phyloP scores from a whole-genome alignment of 1,140 invertebrate species.

The Bombus picipes region DNA sequence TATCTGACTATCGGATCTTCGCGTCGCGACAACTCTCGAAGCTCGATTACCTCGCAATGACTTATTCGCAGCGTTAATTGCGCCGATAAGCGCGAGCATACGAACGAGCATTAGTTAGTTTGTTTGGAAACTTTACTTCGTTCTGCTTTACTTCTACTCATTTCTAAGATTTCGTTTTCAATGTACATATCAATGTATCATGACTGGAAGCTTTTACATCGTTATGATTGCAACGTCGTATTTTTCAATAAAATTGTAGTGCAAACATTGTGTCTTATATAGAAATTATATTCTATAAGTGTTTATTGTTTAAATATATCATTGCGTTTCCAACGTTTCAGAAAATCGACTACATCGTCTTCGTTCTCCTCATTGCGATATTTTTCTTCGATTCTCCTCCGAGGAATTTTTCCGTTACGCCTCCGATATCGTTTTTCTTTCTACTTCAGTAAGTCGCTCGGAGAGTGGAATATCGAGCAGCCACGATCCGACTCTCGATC shows the following conservation, averaged over 20 bases:
- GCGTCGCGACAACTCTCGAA: slow-evolving; percentile 8
- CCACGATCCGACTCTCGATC: slow-evolving; percentile 61
- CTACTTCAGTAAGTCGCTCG: not conserved
- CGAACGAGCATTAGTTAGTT: not conserved
- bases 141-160: not conserved
- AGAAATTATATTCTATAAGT: too few relatives aligned
- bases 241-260: not conserved
- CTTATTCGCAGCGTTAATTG: slow-evolving; percentile 44
- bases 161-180: not conserved
- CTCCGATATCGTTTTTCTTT: not conserved
- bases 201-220: not conserved
- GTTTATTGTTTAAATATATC: too few relatives aligned
- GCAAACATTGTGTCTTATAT: not conserved
- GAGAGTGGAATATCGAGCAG: slow-evolving; percentile 1
- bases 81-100: slow-evolving; percentile 10
- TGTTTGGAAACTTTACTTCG: slow-evolving; percentile 5
- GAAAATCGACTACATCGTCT: not conserved
- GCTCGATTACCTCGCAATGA: slow-evolving; percentile 16
- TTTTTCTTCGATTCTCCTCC: not conserved
- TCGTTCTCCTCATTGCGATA: not conserved
- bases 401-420: not conserved
- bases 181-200: not conserved
- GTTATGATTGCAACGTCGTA: too few relatives aligned
- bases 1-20: slow-evolving; percentile 9
- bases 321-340: not conserved